Evolutionary conservation across 2,113 vertebrate genomes (phyloP), one percentile per base, ranked within the genome.

Genomic region (Coracopsis vasa): DNA sequence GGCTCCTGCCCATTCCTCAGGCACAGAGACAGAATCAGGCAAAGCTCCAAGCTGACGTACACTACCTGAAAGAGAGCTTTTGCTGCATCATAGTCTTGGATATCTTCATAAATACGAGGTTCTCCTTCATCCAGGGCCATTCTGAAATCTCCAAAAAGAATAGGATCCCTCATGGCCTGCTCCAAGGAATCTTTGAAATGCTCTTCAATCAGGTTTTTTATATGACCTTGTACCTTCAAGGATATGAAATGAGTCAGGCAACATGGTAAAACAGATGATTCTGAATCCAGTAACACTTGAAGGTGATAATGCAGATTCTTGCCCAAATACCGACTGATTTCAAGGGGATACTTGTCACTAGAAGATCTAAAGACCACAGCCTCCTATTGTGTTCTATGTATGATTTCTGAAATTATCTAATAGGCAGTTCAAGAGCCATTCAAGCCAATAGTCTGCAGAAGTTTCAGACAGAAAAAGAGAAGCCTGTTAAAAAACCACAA

Each of bases 71-170:
- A 99, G 53, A 99, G 87, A 45, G 98, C 99, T 97, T 99, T 99
- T 75, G 98, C 98, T 5, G 98, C 97, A 62, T 99, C 99, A 9
- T 99, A 99, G 94, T 99, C 99, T 90, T 99, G 98, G 79, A 99
- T 98, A 93, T 99, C 99, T 83, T 99, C 99, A 78, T 99, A 99
- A 41, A 99, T n/a, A 27, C 99, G 98, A 7, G 97, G 95, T 50
- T 99, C 99, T 51, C 90, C 98, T 14, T 99, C 99, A 5, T 94
- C 98, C 83, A 99, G 97, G 7, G 99, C 99, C 48, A 85, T 98
- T 82, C 98, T 98, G 97, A 99, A 99, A 98, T 99, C 99, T 87
- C 99, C 99, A 92, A 99, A 99, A 54, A 99, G 98, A 94, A 99
- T 95, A 3, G 99, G 99, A 86, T 99, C 98, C 90, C 97, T 98